These are phyloP conservation scores for Bicyclus anynana DNA, from an alignment of 1,140 invertebrate genomes.

Conservation along the genomic window DNA sequence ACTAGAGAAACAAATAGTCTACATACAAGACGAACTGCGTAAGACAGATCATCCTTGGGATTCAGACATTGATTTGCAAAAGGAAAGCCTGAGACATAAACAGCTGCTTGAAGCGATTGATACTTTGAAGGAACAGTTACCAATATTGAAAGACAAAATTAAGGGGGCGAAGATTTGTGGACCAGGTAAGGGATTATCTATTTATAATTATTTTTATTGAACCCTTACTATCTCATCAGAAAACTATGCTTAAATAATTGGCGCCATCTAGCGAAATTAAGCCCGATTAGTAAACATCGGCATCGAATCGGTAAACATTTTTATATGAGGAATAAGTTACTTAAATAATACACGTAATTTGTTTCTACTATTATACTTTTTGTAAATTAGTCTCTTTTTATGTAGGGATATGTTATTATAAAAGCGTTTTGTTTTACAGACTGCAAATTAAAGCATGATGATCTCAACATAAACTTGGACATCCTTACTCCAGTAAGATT, in stretches of 20 bases:
- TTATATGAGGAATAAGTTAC: too few relatives aligned
- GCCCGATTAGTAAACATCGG: too few relatives aligned
- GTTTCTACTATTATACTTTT: too few relatives aligned
- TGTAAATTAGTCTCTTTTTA: too few relatives aligned
- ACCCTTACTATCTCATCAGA: not conserved
- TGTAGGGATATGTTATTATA: too few relatives aligned
- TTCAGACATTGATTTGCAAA: conserved; percentile 53
- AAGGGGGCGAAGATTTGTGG: conserved; percentile 70
- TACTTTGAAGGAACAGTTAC: conserved; percentile 54
- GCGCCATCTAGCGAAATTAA: too few relatives aligned
- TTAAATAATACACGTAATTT: too few relatives aligned
- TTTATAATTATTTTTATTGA: not conserved
- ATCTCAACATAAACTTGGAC: conserved; percentile 75
- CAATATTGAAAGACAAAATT: conserved; percentile 66
- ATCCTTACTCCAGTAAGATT: conserved; percentile 70
- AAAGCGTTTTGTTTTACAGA: conserved; percentile 38
- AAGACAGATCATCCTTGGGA: conserved; percentile 67
- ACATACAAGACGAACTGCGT: conserved; percentile 66
- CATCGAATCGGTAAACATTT: too few relatives aligned
- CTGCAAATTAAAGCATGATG: conserved; percentile 74
- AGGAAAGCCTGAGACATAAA: conserved; percentile 53
- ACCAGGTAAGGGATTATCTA: conserved; percentile 35
- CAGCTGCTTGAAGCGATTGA: conserved; percentile 61
- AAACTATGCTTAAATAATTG: too few relatives aligned
- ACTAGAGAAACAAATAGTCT: conserved; percentile 67